Evolutionary conservation across 1,140 invertebrate genomes (phyloP).

Genomic region (Caenorhabditis elegans): DNA sequence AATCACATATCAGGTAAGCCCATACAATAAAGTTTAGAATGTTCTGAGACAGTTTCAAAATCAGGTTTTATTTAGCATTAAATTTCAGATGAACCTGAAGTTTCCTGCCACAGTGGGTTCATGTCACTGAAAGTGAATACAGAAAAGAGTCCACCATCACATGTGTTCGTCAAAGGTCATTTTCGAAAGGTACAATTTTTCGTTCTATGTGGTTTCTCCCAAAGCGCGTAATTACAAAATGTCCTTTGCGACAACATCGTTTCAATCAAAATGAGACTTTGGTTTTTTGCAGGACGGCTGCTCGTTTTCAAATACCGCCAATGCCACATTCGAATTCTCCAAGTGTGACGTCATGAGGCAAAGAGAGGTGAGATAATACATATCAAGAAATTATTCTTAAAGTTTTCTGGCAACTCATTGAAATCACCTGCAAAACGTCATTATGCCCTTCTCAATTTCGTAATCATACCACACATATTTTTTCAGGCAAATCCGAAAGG

Average conservation of each 20-base stretch:
- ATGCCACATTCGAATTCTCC: conserved; percentile 53
- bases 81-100: conserved; percentile 59
- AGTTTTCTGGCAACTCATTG: background rate
- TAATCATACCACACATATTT: too few species aligned
- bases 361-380: conserved; percentile 54
- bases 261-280: background rate
- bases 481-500: conserved; percentile 58
- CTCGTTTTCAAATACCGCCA: conserved; percentile 43
- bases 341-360: conserved; percentile 64
- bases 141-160: conserved; percentile 50
- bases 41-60: too few species aligned
- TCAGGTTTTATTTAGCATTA: too few species aligned
- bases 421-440: background rate
- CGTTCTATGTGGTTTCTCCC: conserved; percentile 52
- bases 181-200: conserved; percentile 51
- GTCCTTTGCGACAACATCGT: conserved; percentile 48
- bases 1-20: conserved; percentile 32
- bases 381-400: too few species aligned
- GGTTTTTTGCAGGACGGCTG: conserved; percentile 45
- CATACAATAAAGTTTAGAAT: too few species aligned
- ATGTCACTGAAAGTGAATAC: conserved; percentile 59
- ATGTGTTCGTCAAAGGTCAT: conserved; percentile 63
- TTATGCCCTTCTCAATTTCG: background rate
- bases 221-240: conserved; percentile 52
- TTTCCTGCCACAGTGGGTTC: conserved; percentile 55